A percentile compares a stretch with the other conserved stretches of the same genome.
Conservation (phyloP, 2,113 vertebrate genomes). For the Mastomys coucha region DNA sequence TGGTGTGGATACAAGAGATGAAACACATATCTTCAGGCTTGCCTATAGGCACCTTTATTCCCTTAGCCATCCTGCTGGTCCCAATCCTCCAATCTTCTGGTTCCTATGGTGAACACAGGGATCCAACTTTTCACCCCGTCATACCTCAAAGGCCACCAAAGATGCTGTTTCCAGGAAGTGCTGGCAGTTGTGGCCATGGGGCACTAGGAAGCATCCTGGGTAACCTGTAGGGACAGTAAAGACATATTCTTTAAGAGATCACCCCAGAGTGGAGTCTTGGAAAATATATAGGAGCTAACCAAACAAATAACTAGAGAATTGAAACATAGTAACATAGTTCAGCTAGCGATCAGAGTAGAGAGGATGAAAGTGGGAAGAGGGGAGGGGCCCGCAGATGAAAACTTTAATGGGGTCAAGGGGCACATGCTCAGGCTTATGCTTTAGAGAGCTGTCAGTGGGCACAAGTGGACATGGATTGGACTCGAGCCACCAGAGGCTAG, state of each 20-base stretch:
- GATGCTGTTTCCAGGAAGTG: background rate
- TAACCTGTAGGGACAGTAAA: background rate
- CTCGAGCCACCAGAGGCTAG: background rate
- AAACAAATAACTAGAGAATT: background rate
- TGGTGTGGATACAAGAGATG: too few species aligned
- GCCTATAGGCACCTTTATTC: background rate
- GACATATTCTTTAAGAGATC: background rate
- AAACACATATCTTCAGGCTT: background rate
- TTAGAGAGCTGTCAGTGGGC: background rate
- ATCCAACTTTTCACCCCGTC: background rate
- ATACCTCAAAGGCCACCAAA: background rate
- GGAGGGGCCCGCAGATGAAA: background rate
- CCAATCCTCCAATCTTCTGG: background rate
- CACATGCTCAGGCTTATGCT: background rate
- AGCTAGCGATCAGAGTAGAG: background rate
- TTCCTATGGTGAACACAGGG: background rate
- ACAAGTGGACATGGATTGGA: background rate
- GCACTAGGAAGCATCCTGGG: background rate
- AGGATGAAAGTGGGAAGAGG: background rate
- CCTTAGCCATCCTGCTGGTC: background rate
- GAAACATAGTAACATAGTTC: background rate
- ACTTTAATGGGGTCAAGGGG: background rate
- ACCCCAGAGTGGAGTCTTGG: background rate
- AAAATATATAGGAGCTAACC: background rate
- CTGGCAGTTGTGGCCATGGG: background rate